Evolutionary conservation across 1,140 invertebrate genomes (phyloP).

Genomic region (Polypedilum vanderplanki): DNA sequence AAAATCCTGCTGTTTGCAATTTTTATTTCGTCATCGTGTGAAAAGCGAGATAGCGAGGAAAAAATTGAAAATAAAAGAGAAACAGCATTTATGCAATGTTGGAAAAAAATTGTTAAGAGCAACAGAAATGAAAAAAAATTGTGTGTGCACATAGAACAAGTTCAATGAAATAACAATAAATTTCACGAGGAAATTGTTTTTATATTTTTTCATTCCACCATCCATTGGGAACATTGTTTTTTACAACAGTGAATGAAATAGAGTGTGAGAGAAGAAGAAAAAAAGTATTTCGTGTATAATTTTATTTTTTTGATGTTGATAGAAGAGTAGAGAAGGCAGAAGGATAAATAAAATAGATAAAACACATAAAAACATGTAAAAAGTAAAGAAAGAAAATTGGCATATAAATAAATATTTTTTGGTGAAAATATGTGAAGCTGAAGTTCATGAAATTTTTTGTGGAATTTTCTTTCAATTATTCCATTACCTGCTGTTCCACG

Average conservation of each 20-base stretch:
- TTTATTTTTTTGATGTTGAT: conserved; percentile 11
- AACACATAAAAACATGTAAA: not conserved
- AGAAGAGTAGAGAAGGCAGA: conserved; percentile 2
- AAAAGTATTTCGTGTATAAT: conserved; percentile 9
- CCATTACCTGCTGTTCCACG: conserved; percentile 90
- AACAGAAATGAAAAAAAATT: not conserved
- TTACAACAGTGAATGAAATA: not conserved
- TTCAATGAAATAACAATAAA: conserved; percentile 19
- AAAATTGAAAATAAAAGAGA: conserved; percentile 34
- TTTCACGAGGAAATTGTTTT: not conserved
- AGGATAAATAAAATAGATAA: not conserved
- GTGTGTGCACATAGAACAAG: not conserved
- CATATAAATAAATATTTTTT: too few relatives aligned
- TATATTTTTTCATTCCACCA: not conserved
- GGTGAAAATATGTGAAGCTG: not conserved
- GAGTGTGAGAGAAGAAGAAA: not conserved
- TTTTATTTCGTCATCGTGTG: not conserved
- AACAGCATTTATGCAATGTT: not conserved
- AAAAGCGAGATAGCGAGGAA: conserved; percentile 31
- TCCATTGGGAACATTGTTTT: not conserved
- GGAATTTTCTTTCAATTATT: not conserved
- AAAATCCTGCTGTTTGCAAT: not conserved
- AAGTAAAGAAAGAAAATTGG: not conserved
- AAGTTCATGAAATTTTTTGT: not conserved
- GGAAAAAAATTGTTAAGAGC: conserved; percentile 30